Percentiles rank a stretch among this genome's conserved stretches.
phyloP scores from a whole-genome alignment of 64 coral and sea anemone species.

The Porites lutea region DNA sequence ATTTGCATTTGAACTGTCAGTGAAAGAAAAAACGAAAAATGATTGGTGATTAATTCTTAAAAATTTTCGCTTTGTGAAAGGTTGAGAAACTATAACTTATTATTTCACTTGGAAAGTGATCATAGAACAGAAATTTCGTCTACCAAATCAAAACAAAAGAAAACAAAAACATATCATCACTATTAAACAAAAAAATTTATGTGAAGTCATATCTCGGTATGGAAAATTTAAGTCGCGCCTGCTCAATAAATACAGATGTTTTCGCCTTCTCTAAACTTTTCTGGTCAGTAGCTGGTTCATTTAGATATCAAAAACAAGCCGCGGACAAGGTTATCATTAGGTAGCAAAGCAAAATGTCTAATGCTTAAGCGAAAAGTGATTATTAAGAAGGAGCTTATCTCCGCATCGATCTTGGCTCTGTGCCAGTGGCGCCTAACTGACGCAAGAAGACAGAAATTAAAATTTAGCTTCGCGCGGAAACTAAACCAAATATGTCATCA shows the following conservation, averaged over 20 bases:
- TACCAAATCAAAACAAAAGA: background rate
- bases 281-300: background rate
- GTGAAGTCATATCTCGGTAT: too few relatives aligned
- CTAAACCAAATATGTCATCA: too few relatives aligned
- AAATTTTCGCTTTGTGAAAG: background rate
- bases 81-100: background rate
- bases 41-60: slow-evolving; percentile 23
- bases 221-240: background rate
- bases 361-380: background rate
- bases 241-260: slow-evolving; percentile 20
- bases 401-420: too few relatives aligned
- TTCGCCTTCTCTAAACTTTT: background rate
- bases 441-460: too few relatives aligned
- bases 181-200: too few relatives aligned
- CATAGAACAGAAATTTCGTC: too few relatives aligned
- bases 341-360: background rate
- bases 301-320: background rate
- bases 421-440: too few relatives aligned
- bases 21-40: background rate
- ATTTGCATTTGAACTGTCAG: slow-evolving; percentile 41
- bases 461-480: too few relatives aligned
- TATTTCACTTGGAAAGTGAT: too few relatives aligned
- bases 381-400: too few relatives aligned
- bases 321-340: background rate
- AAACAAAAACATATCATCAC: background rate